Evolutionary conservation across 2,888 invertebrate species (phyloP).

Genomic region (Hofmannophila pseudospretella): DNA sequence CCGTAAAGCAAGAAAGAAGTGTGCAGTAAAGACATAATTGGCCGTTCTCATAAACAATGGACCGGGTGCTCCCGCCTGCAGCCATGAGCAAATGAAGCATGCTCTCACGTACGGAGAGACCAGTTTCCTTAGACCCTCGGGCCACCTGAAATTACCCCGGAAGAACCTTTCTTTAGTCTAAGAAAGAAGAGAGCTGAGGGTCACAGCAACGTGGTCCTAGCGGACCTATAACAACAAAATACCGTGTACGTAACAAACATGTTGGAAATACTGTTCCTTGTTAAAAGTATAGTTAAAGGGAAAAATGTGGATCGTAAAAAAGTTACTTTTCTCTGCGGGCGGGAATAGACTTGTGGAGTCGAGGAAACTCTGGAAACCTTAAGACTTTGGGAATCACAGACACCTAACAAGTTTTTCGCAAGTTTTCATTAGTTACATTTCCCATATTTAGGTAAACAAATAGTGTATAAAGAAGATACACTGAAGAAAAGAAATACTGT

Average conservation of each 20-base stretch:
- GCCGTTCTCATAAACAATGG: constrained; percentile 63
- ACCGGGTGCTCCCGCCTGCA: constrained; percentile 53
- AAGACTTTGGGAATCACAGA: too few species aligned
- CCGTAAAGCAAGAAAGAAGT: constrained; percentile 45
- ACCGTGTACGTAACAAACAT: constrained; percentile 46
- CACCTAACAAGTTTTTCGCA: too few species aligned
- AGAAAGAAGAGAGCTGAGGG: constrained; percentile 16
- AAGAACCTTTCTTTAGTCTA: constrained; percentile 6
- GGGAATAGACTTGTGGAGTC: too few species aligned
- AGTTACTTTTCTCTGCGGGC: neutral
- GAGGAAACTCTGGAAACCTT: too few species aligned
- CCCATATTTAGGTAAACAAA: too few species aligned
- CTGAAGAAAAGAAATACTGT: too few species aligned
- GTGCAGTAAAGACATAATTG: constrained; percentile 65
- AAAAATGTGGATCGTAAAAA: constrained; percentile 23
- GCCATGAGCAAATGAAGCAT: constrained; percentile 63
- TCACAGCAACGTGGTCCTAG: constrained; percentile 27
- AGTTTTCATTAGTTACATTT: too few species aligned
- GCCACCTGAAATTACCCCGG: constrained; percentile 12
- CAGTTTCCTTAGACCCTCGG: constrained; percentile 32
- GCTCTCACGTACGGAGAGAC: constrained; percentile 52
- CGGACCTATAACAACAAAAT: constrained; percentile 46
- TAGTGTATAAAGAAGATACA: too few species aligned
- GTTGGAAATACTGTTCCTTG: constrained; percentile 46
- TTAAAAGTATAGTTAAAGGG: constrained; percentile 35